Percentiles rank a stretch among this genome's conserved stretches.
Evolutionary conservation across 2,113 vertebrate species (phyloP).

Genomic region (Proteles cristata): DNA sequence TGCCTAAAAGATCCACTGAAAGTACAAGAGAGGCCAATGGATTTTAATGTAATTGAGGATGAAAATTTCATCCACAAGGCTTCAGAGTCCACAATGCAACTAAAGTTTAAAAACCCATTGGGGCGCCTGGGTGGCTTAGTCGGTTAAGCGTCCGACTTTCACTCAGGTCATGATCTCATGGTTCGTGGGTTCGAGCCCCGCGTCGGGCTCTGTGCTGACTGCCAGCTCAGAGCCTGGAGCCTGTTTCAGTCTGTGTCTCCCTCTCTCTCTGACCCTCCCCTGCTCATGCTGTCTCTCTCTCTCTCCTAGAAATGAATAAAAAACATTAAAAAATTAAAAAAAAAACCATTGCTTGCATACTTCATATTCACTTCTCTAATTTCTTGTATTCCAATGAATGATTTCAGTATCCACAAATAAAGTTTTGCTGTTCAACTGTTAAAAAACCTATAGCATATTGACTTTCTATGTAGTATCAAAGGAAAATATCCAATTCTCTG

Average conservation of each 20-base stretch:
- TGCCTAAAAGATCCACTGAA: neutral
- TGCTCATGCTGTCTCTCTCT: too few relatives aligned
- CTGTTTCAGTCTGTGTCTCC: too few relatives aligned
- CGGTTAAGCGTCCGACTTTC: too few relatives aligned
- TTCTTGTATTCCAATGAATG: slow-evolving; percentile 40
- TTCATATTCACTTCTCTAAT: slow-evolving; percentile 52
- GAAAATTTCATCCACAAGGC: neutral
- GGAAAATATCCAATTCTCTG: neutral
- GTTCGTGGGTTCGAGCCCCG: too few relatives aligned
- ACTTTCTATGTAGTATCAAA: neutral
- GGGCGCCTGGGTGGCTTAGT: too few relatives aligned
- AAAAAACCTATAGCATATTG: neutral
- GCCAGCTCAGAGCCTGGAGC: too few relatives aligned
- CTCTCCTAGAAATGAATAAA: too few relatives aligned
- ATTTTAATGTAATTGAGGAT: neutral
- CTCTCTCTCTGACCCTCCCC: too few relatives aligned
- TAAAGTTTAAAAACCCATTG: neutral
- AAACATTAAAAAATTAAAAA: too few relatives aligned
- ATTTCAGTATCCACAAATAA: slow-evolving; percentile 46
- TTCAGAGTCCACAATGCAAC: neutral
- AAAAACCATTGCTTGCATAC: neutral
- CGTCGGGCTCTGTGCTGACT: too few relatives aligned
- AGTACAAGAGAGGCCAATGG: neutral
- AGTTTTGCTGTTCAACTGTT: slow-evolving; percentile 21
- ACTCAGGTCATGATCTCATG: too few relatives aligned